Conservation (phyloP, 92 coral and sea anemone genomes). For the Porites rus region DNA sequence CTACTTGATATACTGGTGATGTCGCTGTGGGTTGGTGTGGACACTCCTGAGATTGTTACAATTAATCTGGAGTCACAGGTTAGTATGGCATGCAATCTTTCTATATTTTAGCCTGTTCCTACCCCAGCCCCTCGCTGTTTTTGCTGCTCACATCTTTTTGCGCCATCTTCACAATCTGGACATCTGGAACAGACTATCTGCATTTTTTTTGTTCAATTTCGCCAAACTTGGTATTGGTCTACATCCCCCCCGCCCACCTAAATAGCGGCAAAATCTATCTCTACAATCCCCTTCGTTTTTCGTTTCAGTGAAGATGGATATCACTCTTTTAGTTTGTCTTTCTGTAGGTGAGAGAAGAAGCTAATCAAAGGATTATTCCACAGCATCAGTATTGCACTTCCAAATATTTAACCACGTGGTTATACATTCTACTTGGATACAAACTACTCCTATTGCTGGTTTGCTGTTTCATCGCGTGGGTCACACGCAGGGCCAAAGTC, state of each 20-base stretch:
- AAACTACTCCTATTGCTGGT: conserved; percentile 72
- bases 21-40: conserved; percentile 74
- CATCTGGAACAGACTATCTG: no score
- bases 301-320: no score
- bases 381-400: conserved; percentile 72
- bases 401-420: conserved; percentile 73
- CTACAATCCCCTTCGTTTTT: background rate
- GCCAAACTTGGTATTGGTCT: no score
- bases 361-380: conserved; percentile 22
- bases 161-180: no score
- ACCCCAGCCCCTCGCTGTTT: no score
- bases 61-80: conserved; percentile 40
- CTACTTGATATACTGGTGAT: conserved; percentile 65
- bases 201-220: no score
- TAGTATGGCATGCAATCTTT: background rate
- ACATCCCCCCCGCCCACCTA: no score
- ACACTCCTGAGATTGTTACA: conserved; percentile 50
- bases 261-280: no score
- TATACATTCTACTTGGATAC: conserved; percentile 76
- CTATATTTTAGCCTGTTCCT: no score
- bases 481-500: conserved; percentile 72
- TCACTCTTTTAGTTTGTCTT: background rate
- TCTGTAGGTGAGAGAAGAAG: conserved; percentile 43
- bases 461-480: conserved; percentile 81
- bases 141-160: no score